Conservation (phyloP, 2,888 invertebrate species). For the Minunthozetes semirufus region DNA sequence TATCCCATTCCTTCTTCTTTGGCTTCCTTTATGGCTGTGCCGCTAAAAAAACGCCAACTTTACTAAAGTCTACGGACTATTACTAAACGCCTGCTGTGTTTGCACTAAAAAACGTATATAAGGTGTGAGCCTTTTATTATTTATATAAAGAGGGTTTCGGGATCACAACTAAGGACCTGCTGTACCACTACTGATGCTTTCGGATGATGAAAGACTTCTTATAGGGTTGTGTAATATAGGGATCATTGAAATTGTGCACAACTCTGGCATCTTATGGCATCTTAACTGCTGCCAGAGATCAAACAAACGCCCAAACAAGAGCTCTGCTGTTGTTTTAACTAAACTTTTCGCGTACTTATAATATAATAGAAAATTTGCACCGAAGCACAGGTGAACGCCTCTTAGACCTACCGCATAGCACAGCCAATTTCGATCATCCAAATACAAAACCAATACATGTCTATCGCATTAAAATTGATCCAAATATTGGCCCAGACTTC, state of each 20-base stretch:
- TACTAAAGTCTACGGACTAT: background rate
- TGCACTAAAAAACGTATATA: constrained; percentile 19
- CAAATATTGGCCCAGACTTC: background rate
- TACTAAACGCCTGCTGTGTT: constrained; percentile 26
- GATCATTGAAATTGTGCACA: constrained; percentile 18
- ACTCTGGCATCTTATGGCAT: background rate
- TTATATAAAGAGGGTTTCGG: constrained; percentile 33
- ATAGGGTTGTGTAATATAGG: constrained; percentile 32
- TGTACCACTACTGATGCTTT: constrained; percentile 15
- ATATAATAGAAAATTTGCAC: constrained; percentile 26
- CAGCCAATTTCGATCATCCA: background rate
- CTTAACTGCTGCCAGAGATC: constrained; percentile 6
- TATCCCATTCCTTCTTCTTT: constrained; percentile 26
- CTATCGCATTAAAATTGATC: constrained; percentile 2
- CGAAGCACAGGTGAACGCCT: constrained; percentile 26
- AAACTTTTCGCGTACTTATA: constrained; percentile 23
- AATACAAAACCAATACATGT: constrained; percentile 21
- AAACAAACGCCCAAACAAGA: constrained; percentile 31
- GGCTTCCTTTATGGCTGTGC: constrained; percentile 19
- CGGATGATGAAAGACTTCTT: constrained; percentile 29
- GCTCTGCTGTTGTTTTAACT: constrained; percentile 16
- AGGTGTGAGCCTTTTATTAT: constrained; percentile 28
- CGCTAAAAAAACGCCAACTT: constrained; percentile 27
- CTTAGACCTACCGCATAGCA: constrained; percentile 20
- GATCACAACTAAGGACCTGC: constrained; percentile 28